Conservation (phyloP, 2,888 invertebrate species). For the Sipha maydis region DNA sequence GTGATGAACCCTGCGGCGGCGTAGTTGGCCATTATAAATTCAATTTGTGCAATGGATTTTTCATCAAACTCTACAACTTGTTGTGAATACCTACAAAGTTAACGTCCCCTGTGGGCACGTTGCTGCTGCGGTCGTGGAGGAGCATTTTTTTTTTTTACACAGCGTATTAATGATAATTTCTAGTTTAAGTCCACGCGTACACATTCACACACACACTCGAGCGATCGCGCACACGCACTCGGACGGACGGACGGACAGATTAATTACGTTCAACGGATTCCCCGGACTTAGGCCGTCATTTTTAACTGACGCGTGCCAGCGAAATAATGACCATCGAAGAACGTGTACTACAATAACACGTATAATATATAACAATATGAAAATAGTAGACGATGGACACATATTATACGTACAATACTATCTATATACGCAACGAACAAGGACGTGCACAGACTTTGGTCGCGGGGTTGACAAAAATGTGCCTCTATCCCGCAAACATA, state of each 20-base stretch:
- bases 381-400: too few species aligned
- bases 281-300: not conserved
- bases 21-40: not conserved
- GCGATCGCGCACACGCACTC: not conserved
- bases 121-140: not conserved
- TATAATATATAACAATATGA: too few species aligned
- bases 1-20: not conserved
- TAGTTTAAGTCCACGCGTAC: not conserved
- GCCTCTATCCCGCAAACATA: too few species aligned
- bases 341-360: not conserved
- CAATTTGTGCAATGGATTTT: slow-evolving; percentile 8
- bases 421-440: too few species aligned
- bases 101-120: not conserved
- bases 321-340: not conserved
- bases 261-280: not conserved
- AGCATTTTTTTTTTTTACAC: not conserved
- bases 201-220: not conserved
- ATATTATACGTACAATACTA: too few species aligned
- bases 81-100: slow-evolving; percentile 8
- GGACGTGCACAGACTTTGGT: too few species aligned
- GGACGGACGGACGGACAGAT: not conserved
- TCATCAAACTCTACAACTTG: not conserved
- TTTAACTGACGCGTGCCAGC: not conserved
- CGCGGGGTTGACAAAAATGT: too few species aligned
- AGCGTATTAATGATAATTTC: not conserved